A percentile compares a stretch with the other conserved stretches of the same genome.
These are phyloP conservation scores for Epinephelus malabaricus DNA, from an alignment of 2,797 vertebrate genomes.

Conservation along the genomic window DNA sequence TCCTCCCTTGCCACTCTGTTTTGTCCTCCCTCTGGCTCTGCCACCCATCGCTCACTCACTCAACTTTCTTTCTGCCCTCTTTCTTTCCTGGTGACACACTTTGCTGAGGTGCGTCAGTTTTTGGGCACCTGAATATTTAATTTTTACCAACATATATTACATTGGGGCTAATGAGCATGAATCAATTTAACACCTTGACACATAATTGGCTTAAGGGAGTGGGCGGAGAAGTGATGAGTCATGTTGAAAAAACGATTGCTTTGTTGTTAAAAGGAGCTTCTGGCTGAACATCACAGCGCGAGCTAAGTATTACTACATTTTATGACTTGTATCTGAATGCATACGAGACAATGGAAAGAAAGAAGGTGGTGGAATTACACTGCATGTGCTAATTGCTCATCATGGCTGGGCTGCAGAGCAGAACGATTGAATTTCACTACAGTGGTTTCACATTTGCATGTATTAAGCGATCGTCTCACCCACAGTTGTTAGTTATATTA, in stretches of 20 bases:
- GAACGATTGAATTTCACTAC: conserved; percentile 52
- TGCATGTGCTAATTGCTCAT: conserved; percentile 63
- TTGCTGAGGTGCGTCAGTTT: conserved; percentile 56
- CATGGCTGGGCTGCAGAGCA: conserved; percentile 50
- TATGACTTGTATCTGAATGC: conserved; percentile 27
- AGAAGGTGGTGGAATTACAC: conserved; percentile 32
- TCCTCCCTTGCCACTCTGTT: conserved; percentile 65
- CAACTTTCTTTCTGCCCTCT: conserved; percentile 66
- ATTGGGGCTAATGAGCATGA: conserved; percentile 47
- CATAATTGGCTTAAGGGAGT: conserved; percentile 48
- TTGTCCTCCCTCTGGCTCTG: conserved; percentile 75
- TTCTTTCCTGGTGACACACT: conserved; percentile 59
- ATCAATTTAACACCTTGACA: conserved; percentile 58
- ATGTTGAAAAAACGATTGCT: conserved; percentile 32
- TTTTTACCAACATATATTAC: conserved; percentile 53
- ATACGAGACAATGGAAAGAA: conserved; percentile 19
- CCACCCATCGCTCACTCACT: conserved; percentile 72
- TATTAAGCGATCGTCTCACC: conserved; percentile 43
- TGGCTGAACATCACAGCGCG: conserved; percentile 11
- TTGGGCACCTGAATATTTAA: conserved; percentile 64
- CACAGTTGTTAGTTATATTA: conserved; percentile 47
- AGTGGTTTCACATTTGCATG: conserved; percentile 59
- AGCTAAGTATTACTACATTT: conserved; percentile 1
- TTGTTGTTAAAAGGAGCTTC: conserved; percentile 50
- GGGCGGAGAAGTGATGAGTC: conserved; percentile 28